A percentile compares a stretch with the other conserved stretches of the same genome.
Evolutionary conservation across 1,140 invertebrate genomes (phyloP).

Genomic region (Sarcophaga peregrina): DNA sequence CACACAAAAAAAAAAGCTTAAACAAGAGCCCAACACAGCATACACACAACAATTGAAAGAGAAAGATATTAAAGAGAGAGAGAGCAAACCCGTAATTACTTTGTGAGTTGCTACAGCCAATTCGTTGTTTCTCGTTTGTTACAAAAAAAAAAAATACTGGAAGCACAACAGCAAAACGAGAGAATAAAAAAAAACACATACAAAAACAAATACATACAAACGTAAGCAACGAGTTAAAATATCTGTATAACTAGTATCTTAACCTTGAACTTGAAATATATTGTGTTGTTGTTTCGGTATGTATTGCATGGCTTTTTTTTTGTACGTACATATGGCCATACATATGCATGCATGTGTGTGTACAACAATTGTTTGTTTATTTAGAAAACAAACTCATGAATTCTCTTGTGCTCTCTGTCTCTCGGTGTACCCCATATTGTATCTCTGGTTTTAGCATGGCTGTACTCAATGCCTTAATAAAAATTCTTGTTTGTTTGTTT

Average conservation of each 20-base stretch:
- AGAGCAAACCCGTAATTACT: too few relatives aligned
- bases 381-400: not conserved
- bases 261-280: slow-evolving; percentile 66
- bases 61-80: too few relatives aligned
- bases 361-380: not conserved
- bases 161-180: not conserved
- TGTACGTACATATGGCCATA: too few relatives aligned
- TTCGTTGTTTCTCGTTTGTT: not conserved
- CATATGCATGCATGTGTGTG: not conserved
- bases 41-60: too few relatives aligned
- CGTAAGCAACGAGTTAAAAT: not conserved
- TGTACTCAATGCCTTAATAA: not conserved
- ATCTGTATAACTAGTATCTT: slow-evolving; percentile 57
- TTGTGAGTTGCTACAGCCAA: not conserved
- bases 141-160: not conserved
- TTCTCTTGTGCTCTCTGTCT: not conserved
- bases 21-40: too few relatives aligned
- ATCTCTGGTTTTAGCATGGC: not conserved
- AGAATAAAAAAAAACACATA: not conserved
- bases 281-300: slow-evolving; percentile 44
- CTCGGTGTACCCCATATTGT: not conserved
- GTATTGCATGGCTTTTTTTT: not conserved
- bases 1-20: too few relatives aligned
- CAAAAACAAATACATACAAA: not conserved
- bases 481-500: slow-evolving; percentile 11